Evolutionary conservation across 37 sponge, comb jelly and placozoan genomes (phyloP).

Genomic region (Diacarnus erythraeanus): DNA sequence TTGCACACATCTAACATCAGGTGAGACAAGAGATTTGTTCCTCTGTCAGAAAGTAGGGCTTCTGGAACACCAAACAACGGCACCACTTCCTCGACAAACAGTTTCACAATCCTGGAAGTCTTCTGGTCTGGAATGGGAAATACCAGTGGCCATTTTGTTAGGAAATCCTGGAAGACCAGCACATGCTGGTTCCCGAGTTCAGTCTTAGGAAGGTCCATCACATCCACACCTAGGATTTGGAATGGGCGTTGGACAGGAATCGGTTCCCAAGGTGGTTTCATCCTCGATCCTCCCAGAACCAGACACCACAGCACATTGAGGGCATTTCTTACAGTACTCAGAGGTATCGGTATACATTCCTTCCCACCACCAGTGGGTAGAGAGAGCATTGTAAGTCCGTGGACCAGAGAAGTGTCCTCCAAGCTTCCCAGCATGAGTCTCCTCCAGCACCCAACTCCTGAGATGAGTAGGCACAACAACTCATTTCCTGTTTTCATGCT

Average conservation of each 20-base stretch:
- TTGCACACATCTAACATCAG: constrained; percentile 40
- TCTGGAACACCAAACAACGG: constrained; percentile 61
- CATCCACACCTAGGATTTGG: constrained; percentile 58
- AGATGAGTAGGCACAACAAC: constrained; percentile 52
- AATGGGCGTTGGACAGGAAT: constrained; percentile 56
- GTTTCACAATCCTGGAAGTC: constrained; percentile 23
- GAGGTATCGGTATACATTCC: constrained; percentile 14
- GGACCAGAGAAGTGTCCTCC: constrained; percentile 67
- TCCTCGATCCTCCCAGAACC: not conserved
- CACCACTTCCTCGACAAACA: constrained; percentile 35
- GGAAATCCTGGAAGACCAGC: constrained; percentile 61
- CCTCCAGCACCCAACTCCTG: constrained; percentile 12
- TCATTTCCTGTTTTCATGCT: constrained; percentile 22
- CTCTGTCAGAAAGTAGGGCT: constrained; percentile 51
- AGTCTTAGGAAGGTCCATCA: constrained; percentile 50
- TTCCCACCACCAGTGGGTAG: constrained; percentile 55
- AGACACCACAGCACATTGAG: not conserved
- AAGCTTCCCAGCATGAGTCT: constrained; percentile 46
- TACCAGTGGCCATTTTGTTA: constrained; percentile 59
- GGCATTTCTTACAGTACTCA: not conserved
- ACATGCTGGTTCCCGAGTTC: constrained; percentile 26
- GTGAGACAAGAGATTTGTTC: constrained; percentile 48
- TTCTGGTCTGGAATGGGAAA: constrained; percentile 63
- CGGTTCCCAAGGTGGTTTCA: constrained; percentile 46
- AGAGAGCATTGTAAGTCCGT: constrained; percentile 15